These are phyloP conservation scores for Cyrtodaria siliqua DNA, from an alignment of 2,888 invertebrate species.

Conservation along the genomic window DNA sequence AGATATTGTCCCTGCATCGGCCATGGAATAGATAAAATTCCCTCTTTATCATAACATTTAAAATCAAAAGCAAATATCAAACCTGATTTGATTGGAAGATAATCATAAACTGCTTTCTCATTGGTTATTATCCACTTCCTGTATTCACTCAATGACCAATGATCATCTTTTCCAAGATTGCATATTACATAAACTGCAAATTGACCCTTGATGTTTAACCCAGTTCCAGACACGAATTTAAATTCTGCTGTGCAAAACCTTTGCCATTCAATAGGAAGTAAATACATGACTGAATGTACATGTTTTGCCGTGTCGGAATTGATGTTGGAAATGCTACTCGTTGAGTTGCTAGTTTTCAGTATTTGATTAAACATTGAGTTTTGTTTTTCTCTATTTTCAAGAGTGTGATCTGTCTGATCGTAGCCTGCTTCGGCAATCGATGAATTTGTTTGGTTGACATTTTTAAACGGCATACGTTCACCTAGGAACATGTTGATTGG, in stretches of 20 bases:
- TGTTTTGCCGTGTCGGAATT: no score
- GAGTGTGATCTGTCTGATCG: no score
- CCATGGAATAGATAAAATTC: slow-evolving; percentile 50
- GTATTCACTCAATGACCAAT: slow-evolving; percentile 55
- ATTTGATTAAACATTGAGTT: no score
- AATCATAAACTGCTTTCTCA: slow-evolving; percentile 18
- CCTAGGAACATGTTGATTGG: no score
- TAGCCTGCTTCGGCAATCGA: no score
- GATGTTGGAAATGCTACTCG: no score
- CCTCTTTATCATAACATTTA: slow-evolving; percentile 30
- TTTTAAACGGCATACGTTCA: no score
- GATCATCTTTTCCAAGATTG: slow-evolving; percentile 18
- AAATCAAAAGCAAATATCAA: slow-evolving; percentile 43
- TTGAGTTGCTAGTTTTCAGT: no score
- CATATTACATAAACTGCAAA: slow-evolving; percentile 42
- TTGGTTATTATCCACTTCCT: slow-evolving; percentile 47
- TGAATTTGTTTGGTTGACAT: no score
- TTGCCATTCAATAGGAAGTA: slow-evolving; percentile 38
- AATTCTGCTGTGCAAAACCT: slow-evolving; percentile 31
- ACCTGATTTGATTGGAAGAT: slow-evolving; percentile 18
- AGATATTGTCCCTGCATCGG: slow-evolving; percentile 51
- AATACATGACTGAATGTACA: not conserved
- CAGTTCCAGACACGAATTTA: slow-evolving; percentile 38
- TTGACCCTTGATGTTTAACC: slow-evolving; percentile 40
- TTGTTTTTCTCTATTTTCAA: no score